A percentile compares a stretch with the other conserved stretches of the same genome.
phyloP scores from a whole-genome alignment of 2,797 vertebrate genomes.

The Microhierax caerulescens region DNA sequence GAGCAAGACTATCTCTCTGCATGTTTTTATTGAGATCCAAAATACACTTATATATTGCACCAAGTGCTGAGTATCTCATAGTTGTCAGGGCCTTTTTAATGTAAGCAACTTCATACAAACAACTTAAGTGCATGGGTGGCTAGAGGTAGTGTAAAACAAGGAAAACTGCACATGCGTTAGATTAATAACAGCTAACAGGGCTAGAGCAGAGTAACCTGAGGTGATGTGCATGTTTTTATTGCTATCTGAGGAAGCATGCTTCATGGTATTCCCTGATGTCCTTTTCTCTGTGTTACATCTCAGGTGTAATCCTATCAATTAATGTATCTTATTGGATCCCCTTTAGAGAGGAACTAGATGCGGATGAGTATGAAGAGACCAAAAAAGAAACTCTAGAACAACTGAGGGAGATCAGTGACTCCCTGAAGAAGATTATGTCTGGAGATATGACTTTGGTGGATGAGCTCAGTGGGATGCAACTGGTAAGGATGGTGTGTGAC shows the following conservation, averaged over 20 bases:
- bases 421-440: constrained; percentile 94
- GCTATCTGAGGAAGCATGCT: neutral
- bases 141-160: neutral
- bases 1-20: neutral
- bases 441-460: constrained; percentile 98
- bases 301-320: neutral
- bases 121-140: neutral
- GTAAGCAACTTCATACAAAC: neutral
- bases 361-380: constrained; percentile 95
- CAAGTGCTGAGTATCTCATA: neutral
- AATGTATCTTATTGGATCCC: neutral
- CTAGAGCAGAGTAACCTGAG: neutral
- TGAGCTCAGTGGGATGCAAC: constrained; percentile 94
- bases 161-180: fast-evolving
- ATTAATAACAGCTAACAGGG: neutral
- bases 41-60: neutral
- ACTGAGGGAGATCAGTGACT: constrained; percentile 93
- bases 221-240: neutral
- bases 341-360: constrained; percentile 90
- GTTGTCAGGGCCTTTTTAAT: neutral
- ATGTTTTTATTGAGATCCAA: neutral
- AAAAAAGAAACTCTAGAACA: constrained; percentile 97
- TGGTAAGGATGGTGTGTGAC: constrained; percentile 77
- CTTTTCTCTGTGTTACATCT: neutral
- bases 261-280: neutral